phyloP scores from a whole-genome alignment of 2,113 vertebrate genomes.

The Steatornis caripensis region DNA sequence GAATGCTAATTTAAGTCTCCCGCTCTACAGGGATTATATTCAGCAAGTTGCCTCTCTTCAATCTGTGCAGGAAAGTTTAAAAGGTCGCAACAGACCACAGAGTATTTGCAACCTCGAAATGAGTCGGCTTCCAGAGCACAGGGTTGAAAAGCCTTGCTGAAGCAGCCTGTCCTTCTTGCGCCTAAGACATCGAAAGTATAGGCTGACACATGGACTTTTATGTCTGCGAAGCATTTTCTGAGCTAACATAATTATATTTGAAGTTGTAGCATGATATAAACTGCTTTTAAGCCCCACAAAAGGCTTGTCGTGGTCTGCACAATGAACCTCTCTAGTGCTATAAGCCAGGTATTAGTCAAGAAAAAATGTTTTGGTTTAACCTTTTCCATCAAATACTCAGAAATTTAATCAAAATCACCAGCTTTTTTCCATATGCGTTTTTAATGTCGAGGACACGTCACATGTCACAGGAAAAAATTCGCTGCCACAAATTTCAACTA shows the following conservation, averaged over 20 bases:
- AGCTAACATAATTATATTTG: neutral
- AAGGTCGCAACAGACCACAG: neutral
- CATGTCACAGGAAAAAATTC: neutral
- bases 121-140: neutral
- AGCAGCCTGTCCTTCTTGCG: neutral
- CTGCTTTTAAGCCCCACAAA: slow-evolving; percentile 34
- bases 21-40: neutral
- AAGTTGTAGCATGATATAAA: slow-evolving; percentile 27
- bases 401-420: slow-evolving; percentile 19
- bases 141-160: neutral
- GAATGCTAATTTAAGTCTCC: neutral
- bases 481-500: neutral
- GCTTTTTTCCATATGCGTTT: neutral
- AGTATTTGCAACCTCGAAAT: neutral
- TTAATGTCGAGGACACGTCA: neutral
- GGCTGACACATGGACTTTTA: neutral
- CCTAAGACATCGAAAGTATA: neutral
- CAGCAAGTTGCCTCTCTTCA: neutral
- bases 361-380: slow-evolving; percentile 17
- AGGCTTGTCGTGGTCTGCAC: slow-evolving; percentile 5
- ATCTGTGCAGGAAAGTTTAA: neutral
- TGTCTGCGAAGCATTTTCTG: slow-evolving; percentile 19
- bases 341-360: slow-evolving; percentile 32
- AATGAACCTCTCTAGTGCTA: neutral
- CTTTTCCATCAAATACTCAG: slow-evolving; percentile 5